Percentiles rank a stretch among this genome's conserved stretches.
These are phyloP conservation scores for Salvelinus namaycush DNA, from an alignment of 2,113 vertebrate genomes.

Conservation along the genomic window DNA sequence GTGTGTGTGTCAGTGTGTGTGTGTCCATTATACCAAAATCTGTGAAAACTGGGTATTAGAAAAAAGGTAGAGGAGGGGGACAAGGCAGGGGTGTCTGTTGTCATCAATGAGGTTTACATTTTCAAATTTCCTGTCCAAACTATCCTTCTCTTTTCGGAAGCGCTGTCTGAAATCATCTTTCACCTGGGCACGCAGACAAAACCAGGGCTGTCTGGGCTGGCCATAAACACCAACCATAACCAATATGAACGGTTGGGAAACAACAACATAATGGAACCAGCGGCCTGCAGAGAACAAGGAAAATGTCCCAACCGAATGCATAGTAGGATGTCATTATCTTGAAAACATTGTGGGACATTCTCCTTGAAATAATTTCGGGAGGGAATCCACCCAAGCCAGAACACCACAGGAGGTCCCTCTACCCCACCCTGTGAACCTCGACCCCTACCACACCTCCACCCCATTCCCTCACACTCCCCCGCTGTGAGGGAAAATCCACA, in stretches of 20 bases:
- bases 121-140: not conserved
- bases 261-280: not conserved
- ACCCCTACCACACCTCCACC: not conserved
- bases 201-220: not conserved
- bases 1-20: not conserved
- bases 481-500: conserved; percentile 6
- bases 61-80: not conserved
- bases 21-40: not conserved
- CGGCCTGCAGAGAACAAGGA: not conserved
- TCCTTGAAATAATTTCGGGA: not conserved
- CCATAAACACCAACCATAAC: not conserved
- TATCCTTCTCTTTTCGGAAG: not conserved
- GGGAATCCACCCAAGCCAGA: not conserved
- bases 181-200: not conserved
- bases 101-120: not conserved
- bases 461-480: not conserved
- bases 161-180: not conserved
- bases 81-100: not conserved
- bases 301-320: not conserved
- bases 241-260: not conserved
- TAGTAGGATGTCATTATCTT: too few relatives aligned
- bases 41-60: not conserved
- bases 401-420: not conserved
- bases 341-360: not conserved
- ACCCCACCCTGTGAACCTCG: not conserved